phyloP scores from a whole-genome alignment of 2,113 vertebrate species.

The Aphyosemion australe region DNA sequence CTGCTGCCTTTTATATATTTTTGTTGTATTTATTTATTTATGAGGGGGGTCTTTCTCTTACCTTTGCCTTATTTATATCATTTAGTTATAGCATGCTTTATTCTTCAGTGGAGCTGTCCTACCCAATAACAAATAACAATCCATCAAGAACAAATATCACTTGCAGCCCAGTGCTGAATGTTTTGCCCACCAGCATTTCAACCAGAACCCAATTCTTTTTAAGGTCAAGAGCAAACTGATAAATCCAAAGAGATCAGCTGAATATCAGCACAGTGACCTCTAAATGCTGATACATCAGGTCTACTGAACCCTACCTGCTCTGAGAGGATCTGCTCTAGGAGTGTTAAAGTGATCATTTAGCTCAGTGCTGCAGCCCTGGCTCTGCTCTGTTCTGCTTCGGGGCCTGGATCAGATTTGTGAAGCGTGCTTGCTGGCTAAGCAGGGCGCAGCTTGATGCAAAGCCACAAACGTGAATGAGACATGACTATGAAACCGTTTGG shows the following conservation, averaged over 20 bases:
- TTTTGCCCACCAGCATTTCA: background rate
- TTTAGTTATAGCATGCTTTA: no score
- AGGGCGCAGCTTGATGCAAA: conserved; percentile 31
- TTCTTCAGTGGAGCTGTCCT: no score
- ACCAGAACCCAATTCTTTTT: background rate
- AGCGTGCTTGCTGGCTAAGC: conserved; percentile 15
- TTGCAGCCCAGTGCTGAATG: no score
- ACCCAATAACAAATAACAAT: no score
- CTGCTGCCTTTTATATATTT: no score
- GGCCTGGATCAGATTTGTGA: conserved; percentile 4
- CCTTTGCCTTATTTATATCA: no score
- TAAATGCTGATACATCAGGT: conserved; percentile 16
- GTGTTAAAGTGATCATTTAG: conserved; percentile 15
- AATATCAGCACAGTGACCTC: background rate
- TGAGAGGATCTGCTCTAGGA: conserved; percentile 16
- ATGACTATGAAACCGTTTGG: background rate
- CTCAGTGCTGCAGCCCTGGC: conserved; percentile 16
- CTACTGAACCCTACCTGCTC: conserved; percentile 23
- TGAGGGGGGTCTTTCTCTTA: no score
- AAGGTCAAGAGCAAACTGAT: conserved; percentile 5
- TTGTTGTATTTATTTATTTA: no score
- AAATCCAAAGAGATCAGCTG: background rate
- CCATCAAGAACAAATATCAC: no score
- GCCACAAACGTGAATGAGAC: conserved; percentile 9
- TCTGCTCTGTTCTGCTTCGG: background rate